phyloP scores from a whole-genome alignment of 2,888 invertebrate species.

The Parascotia fuliginaria region DNA sequence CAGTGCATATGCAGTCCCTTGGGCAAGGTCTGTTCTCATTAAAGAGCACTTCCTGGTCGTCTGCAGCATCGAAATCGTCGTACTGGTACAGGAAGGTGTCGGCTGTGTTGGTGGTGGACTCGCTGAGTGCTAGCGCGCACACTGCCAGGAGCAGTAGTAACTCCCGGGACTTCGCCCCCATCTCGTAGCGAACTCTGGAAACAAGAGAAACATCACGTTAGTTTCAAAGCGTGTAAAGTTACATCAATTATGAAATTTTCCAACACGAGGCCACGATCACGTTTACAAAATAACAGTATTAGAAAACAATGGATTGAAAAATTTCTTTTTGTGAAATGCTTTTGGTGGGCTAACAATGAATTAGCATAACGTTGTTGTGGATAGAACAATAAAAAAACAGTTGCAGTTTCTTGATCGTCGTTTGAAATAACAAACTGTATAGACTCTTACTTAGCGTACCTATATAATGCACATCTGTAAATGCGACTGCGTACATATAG shows the following conservation, averaged over 20 bases:
- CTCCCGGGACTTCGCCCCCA: constrained; percentile 83
- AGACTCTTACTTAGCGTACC: constrained; percentile 6
- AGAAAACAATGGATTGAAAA: constrained; percentile 56
- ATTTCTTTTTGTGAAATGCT: constrained; percentile 51
- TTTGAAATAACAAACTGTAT: constrained; percentile 12
- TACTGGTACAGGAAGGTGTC: constrained; percentile 71
- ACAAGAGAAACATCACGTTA: constrained; percentile 45
- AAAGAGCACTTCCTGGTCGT: constrained; percentile 79
- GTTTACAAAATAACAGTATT: constrained; percentile 59
- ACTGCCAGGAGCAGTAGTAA: constrained; percentile 80
- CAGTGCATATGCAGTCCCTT: constrained; percentile 87
- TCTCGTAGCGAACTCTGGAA: constrained; percentile 83
- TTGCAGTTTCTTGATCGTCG: constrained; percentile 28
- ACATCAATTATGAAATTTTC: constrained; percentile 59
- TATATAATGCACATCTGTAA: neutral
- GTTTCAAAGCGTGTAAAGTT: constrained; percentile 31
- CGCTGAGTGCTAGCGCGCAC: constrained; percentile 73
- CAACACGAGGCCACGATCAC: constrained; percentile 52
- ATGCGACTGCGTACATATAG: too few relatives aligned
- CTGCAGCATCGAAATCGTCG: constrained; percentile 76
- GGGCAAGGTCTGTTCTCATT: constrained; percentile 86
- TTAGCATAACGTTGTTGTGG: constrained; percentile 49
- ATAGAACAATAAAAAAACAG: constrained; percentile 45
- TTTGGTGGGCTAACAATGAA: constrained; percentile 52
- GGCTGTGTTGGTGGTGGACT: constrained; percentile 67